phyloP scores from a whole-genome alignment of 2,113 vertebrate genomes.

The Macrotis lagotis region DNA sequence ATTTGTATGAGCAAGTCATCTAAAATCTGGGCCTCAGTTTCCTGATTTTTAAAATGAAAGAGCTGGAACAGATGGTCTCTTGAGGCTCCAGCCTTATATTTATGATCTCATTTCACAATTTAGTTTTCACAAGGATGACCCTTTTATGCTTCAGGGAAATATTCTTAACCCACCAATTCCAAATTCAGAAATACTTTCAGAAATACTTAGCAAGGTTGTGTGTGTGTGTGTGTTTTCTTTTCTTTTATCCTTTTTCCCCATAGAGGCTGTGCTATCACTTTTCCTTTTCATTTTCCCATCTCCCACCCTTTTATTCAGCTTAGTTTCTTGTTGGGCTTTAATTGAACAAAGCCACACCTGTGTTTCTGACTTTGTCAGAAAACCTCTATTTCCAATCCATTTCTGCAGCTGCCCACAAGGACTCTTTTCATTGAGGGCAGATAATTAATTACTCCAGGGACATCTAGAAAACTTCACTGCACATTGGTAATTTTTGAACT shows the following conservation, averaged over 20 bases:
- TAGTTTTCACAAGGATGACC: background rate
- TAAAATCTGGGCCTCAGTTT: background rate
- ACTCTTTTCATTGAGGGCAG: constrained; percentile 73
- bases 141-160: background rate
- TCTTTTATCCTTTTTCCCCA: background rate
- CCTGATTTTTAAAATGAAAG: background rate
- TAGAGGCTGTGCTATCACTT: background rate
- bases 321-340: constrained; percentile 59
- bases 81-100: background rate
- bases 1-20: background rate
- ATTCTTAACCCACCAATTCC: constrained; percentile 9
- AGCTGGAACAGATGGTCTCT: background rate
- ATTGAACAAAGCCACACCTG: constrained; percentile 77
- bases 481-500: constrained; percentile 11
- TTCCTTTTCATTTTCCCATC: constrained; percentile 33
- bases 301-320: constrained; percentile 60
- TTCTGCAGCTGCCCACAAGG: constrained; percentile 59
- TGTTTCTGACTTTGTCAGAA: constrained; percentile 65
- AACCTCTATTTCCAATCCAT: constrained; percentile 59
- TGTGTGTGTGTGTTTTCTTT: background rate
- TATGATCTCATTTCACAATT: background rate
- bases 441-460: constrained; percentile 72
- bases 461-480: constrained; percentile 10
- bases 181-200: constrained; percentile 37
- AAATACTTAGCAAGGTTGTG: constrained; percentile 46